Base-by-base conservation (phyloP, 2,888 invertebrate species). In the Hedychridium roseum region DNA sequence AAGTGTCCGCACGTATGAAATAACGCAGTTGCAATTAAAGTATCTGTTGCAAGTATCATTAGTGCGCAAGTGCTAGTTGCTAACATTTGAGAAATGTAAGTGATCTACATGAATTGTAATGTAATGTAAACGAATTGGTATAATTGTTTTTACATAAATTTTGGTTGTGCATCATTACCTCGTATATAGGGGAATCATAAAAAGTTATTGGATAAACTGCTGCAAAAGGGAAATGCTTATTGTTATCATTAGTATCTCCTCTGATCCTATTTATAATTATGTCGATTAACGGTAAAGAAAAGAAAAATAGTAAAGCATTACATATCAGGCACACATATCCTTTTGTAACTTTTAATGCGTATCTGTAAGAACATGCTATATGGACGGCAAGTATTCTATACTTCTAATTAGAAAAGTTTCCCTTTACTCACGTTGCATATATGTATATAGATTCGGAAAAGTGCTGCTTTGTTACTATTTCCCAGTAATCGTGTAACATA, bases 1-100 rank as follows among this genome's bases (percentile, higher is more conserved):
- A 71, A 68, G 35, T 72, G 72, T 3, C 68, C 72, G 45, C 66
- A 70, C 3, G 70, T 70, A 15, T 68, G 68, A 21, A 72, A 61
- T 11, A 72, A 12, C 3, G 71, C 69, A 12, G 67, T 69, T 2
- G 72, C 72, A 26, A 72, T 64, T 14, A 72, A 26, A 14, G 69
- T 61, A 40, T 72, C 72, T 26, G 58, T 67, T 6, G 64, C 72
- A 21, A 72, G 43, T 2, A 71, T 57, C n/a, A 72, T 27, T 6
- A 68, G 32, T 1, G 54, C 69, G 39, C 71, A 72, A 4, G 44
- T 34, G 30, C 50, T 36, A 2, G 72, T 70, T 21, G 70, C 72
- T 16, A 70, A 1, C 9, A 68, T 47, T 57, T 72, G 72, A 14
- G 66, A 67, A 2, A 59, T 9, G 41, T 66, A 69, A 35, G 44